Evolutionary conservation across 2,888 invertebrate species (phyloP).

Genomic region (Sympetrum striolatum): DNA sequence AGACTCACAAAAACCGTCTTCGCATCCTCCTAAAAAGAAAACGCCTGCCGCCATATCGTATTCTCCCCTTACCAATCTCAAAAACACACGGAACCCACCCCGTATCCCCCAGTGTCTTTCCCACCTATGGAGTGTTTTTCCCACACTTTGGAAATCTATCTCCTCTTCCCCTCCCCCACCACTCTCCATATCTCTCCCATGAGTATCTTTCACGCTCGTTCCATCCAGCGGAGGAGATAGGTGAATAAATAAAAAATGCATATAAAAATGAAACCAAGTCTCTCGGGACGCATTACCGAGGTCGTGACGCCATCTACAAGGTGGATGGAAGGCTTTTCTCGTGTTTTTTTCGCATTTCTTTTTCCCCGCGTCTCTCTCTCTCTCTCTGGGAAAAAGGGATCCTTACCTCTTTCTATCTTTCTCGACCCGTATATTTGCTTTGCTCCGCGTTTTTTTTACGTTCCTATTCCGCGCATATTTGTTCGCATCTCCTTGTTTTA

Average conservation of each 20-base stretch:
- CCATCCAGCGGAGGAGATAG: constrained; percentile 12
- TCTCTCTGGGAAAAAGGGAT: background rate
- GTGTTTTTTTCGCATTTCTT: background rate
- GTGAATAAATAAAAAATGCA: constrained; percentile 42
- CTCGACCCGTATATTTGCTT: background rate
- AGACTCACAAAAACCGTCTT: background rate
- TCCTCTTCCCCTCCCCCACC: background rate
- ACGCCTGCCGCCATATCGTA: background rate
- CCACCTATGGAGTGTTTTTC: constrained; percentile 41
- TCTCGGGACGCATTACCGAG: constrained; percentile 26
- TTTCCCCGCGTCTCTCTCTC: background rate
- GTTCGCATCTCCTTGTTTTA: background rate
- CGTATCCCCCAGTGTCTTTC: constrained; percentile 13
- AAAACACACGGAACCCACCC: background rate
- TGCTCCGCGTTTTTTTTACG: background rate
- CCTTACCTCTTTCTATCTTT: background rate
- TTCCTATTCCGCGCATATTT: background rate
- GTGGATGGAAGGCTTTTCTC: background rate
- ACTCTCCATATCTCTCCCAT: constrained; percentile 10
- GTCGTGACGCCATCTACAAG: constrained; percentile 35
- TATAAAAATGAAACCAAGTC: constrained; percentile 40
- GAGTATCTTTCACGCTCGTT: background rate
- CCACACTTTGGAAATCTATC: constrained; percentile 41
- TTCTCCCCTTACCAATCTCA: background rate
- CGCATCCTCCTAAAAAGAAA: constrained; percentile 16